These are phyloP conservation scores for Urocitellus parryii DNA, from an alignment of 2,113 vertebrate genomes.

Conservation along the genomic window DNA sequence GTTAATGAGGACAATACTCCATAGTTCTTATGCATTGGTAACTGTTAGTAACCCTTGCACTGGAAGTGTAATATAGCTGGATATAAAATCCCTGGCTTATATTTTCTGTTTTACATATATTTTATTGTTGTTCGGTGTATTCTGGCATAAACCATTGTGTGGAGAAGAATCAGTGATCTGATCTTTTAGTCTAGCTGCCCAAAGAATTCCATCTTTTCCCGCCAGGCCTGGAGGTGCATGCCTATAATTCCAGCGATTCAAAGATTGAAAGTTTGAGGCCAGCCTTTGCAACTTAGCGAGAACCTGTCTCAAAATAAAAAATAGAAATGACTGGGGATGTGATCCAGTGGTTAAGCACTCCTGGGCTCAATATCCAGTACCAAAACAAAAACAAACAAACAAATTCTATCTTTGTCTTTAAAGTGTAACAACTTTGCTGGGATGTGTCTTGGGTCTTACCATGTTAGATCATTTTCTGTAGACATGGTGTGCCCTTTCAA, in stretches of 20 bases:
- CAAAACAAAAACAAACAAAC: no score
- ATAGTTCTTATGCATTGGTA: background rate
- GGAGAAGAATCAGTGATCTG: background rate
- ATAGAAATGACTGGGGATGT: no score
- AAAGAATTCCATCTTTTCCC: background rate
- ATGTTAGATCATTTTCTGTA: background rate
- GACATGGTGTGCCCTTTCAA: background rate
- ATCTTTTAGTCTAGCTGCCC: background rate
- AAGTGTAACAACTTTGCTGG: background rate
- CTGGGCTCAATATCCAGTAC: no score
- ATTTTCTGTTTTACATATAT: background rate
- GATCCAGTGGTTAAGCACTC: no score
- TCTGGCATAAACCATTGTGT: background rate
- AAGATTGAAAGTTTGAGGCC: no score
- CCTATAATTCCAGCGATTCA: no score
- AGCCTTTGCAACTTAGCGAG: no score
- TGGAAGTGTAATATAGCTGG: background rate
- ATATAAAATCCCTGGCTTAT: background rate
- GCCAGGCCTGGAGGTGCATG: no score
- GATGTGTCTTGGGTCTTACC: background rate
- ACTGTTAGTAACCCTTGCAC: background rate
- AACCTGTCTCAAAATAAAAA: no score
- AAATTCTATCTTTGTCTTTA: background rate
- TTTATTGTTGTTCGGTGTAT: background rate
- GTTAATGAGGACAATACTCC: background rate